A percentile compares a stretch with the other conserved stretches of the same genome.
Evolutionary conservation across 2,888 invertebrate species (phyloP).

Genomic region (Piscicola geometra): DNA sequence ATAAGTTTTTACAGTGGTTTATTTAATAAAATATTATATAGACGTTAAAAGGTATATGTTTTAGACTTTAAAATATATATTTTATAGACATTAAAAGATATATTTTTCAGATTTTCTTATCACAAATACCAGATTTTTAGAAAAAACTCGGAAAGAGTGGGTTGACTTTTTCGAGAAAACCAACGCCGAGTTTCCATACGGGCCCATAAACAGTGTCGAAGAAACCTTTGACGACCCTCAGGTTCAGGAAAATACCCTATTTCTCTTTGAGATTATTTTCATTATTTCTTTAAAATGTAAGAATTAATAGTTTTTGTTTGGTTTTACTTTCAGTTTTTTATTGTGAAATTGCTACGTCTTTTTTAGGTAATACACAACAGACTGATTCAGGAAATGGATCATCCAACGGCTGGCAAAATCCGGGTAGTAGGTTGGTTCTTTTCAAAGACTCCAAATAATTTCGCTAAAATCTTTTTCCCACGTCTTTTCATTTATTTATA

Average conservation of each 20-base stretch:
- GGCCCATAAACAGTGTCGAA: constrained; percentile 79
- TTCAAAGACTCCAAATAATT: too few relatives aligned
- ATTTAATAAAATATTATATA: too few relatives aligned
- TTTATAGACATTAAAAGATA: too few relatives aligned
- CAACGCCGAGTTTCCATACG: constrained; percentile 75
- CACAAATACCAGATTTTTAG: constrained; percentile 55
- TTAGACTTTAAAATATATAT: too few relatives aligned
- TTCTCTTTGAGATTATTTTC: not conserved
- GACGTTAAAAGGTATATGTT: too few relatives aligned
- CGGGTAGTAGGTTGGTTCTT: constrained; percentile 58
- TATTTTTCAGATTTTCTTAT: too few relatives aligned
- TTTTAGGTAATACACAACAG: constrained; percentile 51
- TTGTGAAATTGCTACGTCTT: not conserved
- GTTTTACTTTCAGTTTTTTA: not conserved
- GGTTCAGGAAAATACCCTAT: constrained; percentile 56
- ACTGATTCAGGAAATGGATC: constrained; percentile 56
- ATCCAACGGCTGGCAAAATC: constrained; percentile 67
- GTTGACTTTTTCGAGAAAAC: constrained; percentile 66
- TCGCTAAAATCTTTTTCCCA: too few relatives aligned
- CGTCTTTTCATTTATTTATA: too few relatives aligned
- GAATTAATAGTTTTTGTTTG: not conserved
- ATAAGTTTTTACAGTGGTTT: too few relatives aligned
- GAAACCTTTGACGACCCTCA: constrained; percentile 85
- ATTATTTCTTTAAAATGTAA: not conserved
- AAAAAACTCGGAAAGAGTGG: constrained; percentile 74